Base-by-base conservation (phyloP, 2,113 vertebrate species). In the Urocitellus parryii region DNA sequence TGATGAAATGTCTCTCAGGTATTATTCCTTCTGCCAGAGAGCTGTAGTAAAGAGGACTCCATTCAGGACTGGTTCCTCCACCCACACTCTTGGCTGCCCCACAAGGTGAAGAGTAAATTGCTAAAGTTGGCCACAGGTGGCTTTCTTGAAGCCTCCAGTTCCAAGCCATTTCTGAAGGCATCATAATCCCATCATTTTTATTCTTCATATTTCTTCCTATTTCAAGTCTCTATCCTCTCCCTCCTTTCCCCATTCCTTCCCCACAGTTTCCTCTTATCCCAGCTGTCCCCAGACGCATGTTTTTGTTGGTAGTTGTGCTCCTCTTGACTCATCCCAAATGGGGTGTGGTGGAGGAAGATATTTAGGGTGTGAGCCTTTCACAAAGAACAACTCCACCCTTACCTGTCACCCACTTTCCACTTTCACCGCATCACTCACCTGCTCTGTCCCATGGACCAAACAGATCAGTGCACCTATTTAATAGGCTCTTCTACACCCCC, bases 241-340 rank as follows among this genome's bases (percentile, higher is more conserved):
- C 18, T 1, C 61, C n/a, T 20, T 25, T 27, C 72, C 56, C 61
- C 25, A 9, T 48, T 58, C 37, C 39, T 79, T 67, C 51, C n/a
- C 32, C 24, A 4, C 1, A 16, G 42, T 74, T 79, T n/a, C 34
- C 39, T 81, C 45, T 68, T 11, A 76, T 67, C 79, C 51, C 29
- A 56, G 70, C 51, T 67, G 0, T 51, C 65, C n/a, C 65, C 14
- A 39, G 13, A 10, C 34, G n/a, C 0, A 0, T 34, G n/a, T 58
- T 85, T 72, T 70, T 95, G 39, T 91, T 91, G 58, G 37, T 82
- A 79, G 58, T 58, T 51, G 39, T 89, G 58, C 11, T n/a, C 48
- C 88, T 78, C 89, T 80, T 96, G 96, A 97, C 93, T 95, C 96
- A 96, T 84, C 32, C 73, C 83, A 45, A 45, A 51, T 34, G 39